These are phyloP conservation scores for Electrophaes corylata DNA, from an alignment of 2,888 invertebrate genomes.

Conservation along the genomic window DNA sequence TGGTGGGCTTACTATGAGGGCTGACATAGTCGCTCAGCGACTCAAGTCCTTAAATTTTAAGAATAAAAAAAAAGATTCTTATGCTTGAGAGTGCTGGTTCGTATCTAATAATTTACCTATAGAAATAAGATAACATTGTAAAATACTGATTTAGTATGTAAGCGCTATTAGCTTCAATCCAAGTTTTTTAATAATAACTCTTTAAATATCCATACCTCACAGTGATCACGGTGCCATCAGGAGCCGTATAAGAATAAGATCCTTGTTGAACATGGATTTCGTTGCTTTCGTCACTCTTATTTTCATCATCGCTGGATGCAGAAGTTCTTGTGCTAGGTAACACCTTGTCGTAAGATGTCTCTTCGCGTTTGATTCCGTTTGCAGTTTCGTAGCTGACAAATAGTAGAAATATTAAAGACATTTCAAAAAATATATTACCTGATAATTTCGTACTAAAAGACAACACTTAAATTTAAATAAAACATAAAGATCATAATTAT, in stretches of 20 bases:
- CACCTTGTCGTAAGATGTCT: constrained; percentile 88
- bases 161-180: no score
- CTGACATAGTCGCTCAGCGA: no score
- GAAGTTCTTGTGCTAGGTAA: constrained; percentile 74
- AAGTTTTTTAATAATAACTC: neutral
- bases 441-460: neutral
- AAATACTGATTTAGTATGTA: neutral
- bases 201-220: constrained; percentile 69
- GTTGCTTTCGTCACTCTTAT: constrained; percentile 73
- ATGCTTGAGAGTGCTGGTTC: no score
- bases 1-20: no score
- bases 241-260: constrained; percentile 88
- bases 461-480: no score
- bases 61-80: no score
- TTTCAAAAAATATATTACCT: neutral
- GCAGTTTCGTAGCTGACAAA: constrained; percentile 88
- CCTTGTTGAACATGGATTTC: constrained; percentile 86
- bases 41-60: no score
- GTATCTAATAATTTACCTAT: no score
- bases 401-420: constrained; percentile 33
- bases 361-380: constrained; percentile 90
- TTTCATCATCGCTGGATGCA: constrained; percentile 75
- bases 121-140: no score
- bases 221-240: constrained; percentile 87
- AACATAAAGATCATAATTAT: no score